Conservation (phyloP, 2,888 invertebrate genomes). For the Yponomeuta evonymella region DNA sequence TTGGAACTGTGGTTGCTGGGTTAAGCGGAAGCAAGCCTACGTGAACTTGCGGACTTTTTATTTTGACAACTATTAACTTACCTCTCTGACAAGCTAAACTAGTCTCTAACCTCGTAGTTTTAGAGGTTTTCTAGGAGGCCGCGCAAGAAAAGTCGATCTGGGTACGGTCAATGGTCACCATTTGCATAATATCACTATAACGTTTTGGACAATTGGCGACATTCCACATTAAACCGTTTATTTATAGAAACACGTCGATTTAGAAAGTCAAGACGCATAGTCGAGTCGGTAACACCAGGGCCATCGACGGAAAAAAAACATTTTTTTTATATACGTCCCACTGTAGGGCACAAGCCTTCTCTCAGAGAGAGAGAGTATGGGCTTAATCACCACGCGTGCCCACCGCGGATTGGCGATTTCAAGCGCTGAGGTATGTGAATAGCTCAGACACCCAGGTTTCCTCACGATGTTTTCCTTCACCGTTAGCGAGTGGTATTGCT, state of each 20-base stretch:
- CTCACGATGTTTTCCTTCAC: no score
- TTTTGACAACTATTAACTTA: neutral
- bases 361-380: no score
- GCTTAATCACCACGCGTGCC: no score
- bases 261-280: neutral
- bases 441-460: no score
- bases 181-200: slow-evolving; percentile 11
- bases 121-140: neutral
- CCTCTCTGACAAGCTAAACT: neutral
- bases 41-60: neutral
- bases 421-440: no score
- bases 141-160: neutral
- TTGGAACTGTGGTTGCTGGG: no score
- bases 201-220: slow-evolving; percentile 4
- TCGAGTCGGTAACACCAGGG: no score
- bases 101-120: neutral
- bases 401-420: no score
- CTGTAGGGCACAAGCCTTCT: no score
- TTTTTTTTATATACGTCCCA: no score
- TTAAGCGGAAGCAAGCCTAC: neutral
- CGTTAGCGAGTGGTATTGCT: no score
- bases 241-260: neutral
- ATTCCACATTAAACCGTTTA: neutral
- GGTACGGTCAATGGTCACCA: slow-evolving; percentile 9
- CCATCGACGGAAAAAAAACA: no score